phyloP scores from a whole-genome alignment of 2,113 vertebrate genomes.

The Eira barbara region DNA sequence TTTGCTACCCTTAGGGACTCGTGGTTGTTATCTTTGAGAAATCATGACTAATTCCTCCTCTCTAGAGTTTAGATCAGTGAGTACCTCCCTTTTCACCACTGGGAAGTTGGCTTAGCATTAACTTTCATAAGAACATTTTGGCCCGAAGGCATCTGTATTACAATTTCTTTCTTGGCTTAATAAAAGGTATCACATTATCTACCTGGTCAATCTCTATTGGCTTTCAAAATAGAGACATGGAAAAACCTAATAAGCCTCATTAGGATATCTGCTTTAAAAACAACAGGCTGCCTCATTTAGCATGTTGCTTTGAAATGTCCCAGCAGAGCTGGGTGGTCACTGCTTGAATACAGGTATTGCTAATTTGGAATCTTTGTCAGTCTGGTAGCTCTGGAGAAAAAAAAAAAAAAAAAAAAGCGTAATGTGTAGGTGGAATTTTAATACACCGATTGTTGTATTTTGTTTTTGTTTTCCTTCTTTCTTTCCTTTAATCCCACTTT shows the following conservation, averaged over 20 bases:
- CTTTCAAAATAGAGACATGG: constrained; percentile 54
- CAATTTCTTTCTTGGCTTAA: constrained; percentile 61
- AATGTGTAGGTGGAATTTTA: constrained; percentile 70
- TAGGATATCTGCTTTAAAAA: constrained; percentile 64
- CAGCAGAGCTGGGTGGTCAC: not conserved
- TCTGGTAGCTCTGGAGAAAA: constrained; percentile 36
- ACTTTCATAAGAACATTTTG: constrained; percentile 35
- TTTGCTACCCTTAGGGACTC: constrained; percentile 35
- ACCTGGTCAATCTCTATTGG: constrained; percentile 71
- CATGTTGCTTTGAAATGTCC: constrained; percentile 35
- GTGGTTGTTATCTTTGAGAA: constrained; percentile 31
- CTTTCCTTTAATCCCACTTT: constrained; percentile 73
- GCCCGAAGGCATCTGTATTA: constrained; percentile 50
- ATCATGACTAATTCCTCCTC: constrained; percentile 63
- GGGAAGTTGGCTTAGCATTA: constrained; percentile 35
- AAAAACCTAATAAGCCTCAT: constrained; percentile 63
- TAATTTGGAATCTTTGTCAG: constrained; percentile 46
- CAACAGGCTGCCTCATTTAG: constrained; percentile 49
- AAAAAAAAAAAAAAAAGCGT: not conserved
- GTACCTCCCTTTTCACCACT: not conserved
- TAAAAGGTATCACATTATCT: constrained; percentile 57
- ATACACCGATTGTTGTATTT: constrained; percentile 67
- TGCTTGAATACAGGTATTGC: constrained; percentile 69
- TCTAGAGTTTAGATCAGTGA: not conserved
- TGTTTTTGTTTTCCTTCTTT: constrained; percentile 69